These are phyloP conservation scores for Thereva nobilitata DNA, from an alignment of 2,888 invertebrate genomes.

Conservation along the genomic window DNA sequence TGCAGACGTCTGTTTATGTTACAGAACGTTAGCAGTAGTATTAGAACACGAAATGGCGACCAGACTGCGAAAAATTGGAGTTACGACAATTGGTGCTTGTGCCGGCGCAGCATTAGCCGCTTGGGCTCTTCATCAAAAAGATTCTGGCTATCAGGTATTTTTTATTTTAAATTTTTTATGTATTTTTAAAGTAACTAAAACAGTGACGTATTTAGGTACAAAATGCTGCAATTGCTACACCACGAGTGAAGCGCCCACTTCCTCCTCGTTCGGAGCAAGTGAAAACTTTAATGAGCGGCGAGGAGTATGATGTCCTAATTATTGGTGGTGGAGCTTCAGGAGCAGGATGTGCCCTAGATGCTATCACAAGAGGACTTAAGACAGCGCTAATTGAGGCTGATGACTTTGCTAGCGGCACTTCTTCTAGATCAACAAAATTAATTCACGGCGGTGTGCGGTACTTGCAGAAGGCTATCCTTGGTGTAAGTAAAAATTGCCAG, in stretches of 20 bases:
- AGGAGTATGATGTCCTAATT: constrained; percentile 88
- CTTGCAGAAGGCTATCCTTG: constrained; percentile 94
- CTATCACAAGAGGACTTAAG: constrained; percentile 90
- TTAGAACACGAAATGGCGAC: constrained; percentile 51
- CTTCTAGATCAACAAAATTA: constrained; percentile 94
- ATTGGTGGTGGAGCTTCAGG: constrained; percentile 99
- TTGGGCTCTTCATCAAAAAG: constrained; percentile 52
- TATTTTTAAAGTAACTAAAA: not conserved
- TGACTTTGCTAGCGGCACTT: constrained; percentile 95
- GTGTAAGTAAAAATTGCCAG: constrained; percentile 49
- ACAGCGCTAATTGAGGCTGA: constrained; percentile 94
- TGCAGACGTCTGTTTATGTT: too few relatives aligned
- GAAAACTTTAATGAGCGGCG: constrained; percentile 73
- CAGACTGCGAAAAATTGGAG: constrained; percentile 55
- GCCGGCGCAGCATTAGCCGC: constrained; percentile 54
- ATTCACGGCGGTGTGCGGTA: constrained; percentile 99
- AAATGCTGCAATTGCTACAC: constrained; percentile 52
- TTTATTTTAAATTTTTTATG: not conserved
- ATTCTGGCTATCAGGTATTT: constrained; percentile 49
- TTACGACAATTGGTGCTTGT: constrained; percentile 55
- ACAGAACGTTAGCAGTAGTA: not conserved
- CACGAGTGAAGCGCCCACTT: constrained; percentile 69
- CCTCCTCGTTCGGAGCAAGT: constrained; percentile 82
- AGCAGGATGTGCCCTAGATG: constrained; percentile 93
- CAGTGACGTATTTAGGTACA: constrained; percentile 48